Conservation (phyloP, 2,888 invertebrate species). For the Luperina nickerlii region DNA sequence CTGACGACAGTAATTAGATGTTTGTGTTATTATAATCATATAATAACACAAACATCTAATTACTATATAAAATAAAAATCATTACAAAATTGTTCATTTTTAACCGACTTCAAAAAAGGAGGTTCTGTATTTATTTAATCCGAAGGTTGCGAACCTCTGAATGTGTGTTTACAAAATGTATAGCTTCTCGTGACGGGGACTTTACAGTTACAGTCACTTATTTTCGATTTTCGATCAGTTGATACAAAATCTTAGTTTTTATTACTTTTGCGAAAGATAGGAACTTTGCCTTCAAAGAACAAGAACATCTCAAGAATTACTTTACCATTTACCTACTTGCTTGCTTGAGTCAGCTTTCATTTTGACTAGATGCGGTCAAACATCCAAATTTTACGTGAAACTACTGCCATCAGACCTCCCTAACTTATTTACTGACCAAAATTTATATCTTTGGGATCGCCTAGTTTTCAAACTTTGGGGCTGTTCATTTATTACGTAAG, state of each 20-base stretch:
- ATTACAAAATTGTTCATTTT: no score
- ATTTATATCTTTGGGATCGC: slow-evolving; percentile 6
- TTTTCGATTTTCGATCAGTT: background rate
- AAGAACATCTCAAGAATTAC: background rate
- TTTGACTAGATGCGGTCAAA: slow-evolving; percentile 1
- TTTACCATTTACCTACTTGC: background rate
- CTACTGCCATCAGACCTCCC: background rate
- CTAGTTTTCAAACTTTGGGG: slow-evolving; percentile 31
- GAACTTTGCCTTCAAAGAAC: background rate
- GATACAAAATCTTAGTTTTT: background rate
- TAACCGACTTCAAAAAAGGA: no score
- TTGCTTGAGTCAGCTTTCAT: background rate
- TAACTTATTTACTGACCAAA: slow-evolving; percentile 21
- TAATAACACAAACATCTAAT: no score
- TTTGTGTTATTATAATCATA: no score
- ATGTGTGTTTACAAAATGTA: no score
- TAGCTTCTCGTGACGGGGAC: no score
- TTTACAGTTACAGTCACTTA: background rate
- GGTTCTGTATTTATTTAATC: no score
- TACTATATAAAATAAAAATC: no score
- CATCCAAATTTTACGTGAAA: slow-evolving; percentile 16
- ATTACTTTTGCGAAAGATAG: background rate
- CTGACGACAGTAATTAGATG: no score
- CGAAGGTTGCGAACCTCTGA: no score
- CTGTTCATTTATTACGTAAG: no score